Evolutionary conservation across 2,888 invertebrate species (phyloP).

Genomic region (Sinodicranocentrus sp.): DNA sequence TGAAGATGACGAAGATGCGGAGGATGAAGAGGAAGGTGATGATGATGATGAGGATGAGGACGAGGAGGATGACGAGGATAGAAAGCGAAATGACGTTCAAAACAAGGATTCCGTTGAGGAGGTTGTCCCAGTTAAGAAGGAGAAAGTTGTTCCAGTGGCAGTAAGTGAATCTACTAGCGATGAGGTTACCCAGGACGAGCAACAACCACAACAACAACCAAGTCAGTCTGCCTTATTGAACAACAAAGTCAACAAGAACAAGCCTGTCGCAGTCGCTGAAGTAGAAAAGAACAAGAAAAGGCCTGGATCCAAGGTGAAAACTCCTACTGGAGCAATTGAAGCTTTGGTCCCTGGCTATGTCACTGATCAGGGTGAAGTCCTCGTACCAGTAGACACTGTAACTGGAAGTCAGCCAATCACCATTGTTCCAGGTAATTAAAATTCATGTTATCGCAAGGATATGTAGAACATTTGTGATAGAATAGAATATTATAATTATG

Average conservation of each 20-base stretch:
- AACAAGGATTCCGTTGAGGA: slow-evolving; percentile 44
- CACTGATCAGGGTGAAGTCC: slow-evolving; percentile 76
- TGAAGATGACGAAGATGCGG: slow-evolving; percentile 50
- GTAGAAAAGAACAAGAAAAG: background rate
- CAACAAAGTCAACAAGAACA: slow-evolving; percentile 55
- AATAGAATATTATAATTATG: too few species aligned
- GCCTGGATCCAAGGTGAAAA: slow-evolving; percentile 13
- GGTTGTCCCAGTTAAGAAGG: background rate
- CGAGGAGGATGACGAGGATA: slow-evolving; percentile 73
- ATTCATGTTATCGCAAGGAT: background rate
- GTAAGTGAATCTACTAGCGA: background rate
- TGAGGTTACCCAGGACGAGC: background rate
- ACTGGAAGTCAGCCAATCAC: slow-evolving; percentile 75
- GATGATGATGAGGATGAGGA: slow-evolving; percentile 69
- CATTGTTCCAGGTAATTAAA: slow-evolving; percentile 73
- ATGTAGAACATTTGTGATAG: background rate
- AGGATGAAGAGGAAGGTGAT: slow-evolving; percentile 50
- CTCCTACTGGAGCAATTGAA: slow-evolving; percentile 67
- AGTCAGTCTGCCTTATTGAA: slow-evolving; percentile 47
- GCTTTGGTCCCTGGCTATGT: slow-evolving; percentile 76
- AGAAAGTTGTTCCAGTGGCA: slow-evolving; percentile 7
- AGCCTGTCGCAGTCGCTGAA: slow-evolving; percentile 6
- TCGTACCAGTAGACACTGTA: slow-evolving; percentile 76
- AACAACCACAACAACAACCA: background rate
- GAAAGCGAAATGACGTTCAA: slow-evolving; percentile 60